phyloP scores from a whole-genome alignment of 2,888 invertebrate genomes.

The Dryobotodes eremita region DNA sequence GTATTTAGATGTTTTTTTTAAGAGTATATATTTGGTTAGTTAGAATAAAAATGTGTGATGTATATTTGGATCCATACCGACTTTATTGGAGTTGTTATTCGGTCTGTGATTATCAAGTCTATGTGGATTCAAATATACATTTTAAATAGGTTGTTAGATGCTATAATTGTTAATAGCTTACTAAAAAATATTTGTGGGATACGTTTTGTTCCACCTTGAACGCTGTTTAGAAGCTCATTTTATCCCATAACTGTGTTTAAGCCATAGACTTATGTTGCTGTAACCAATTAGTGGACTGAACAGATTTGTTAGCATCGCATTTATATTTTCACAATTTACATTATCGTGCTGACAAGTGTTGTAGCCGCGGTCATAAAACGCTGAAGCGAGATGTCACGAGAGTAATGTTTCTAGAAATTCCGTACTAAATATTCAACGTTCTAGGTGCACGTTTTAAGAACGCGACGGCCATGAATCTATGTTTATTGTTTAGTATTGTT shows the following conservation, averaged over 20 bases:
- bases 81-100: constrained; percentile 31
- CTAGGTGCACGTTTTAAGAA: not conserved
- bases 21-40: not conserved
- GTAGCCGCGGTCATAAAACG: not conserved
- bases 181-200: not conserved
- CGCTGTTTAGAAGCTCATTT: not conserved
- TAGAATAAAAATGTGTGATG: not conserved
- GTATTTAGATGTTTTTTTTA: not conserved
- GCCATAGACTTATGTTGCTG: not conserved
- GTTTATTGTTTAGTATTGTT: not conserved
- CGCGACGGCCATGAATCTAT: not conserved
- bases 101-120: constrained; percentile 39
- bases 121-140: constrained; percentile 18
- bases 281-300: not conserved
- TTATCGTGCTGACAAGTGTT: not conserved
- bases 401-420: not conserved
- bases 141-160: constrained; percentile 31
- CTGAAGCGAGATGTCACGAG: not conserved
- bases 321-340: constrained; percentile 13
- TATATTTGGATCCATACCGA: constrained; percentile 18
- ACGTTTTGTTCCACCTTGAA: not conserved
- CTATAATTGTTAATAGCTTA: constrained; percentile 11
- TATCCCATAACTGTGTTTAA: not conserved
- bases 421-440: not conserved
- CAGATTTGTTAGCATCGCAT: constrained; percentile 5